Conservation (phyloP, 1,140 invertebrate species). For the Saccostrea glomerata region DNA sequence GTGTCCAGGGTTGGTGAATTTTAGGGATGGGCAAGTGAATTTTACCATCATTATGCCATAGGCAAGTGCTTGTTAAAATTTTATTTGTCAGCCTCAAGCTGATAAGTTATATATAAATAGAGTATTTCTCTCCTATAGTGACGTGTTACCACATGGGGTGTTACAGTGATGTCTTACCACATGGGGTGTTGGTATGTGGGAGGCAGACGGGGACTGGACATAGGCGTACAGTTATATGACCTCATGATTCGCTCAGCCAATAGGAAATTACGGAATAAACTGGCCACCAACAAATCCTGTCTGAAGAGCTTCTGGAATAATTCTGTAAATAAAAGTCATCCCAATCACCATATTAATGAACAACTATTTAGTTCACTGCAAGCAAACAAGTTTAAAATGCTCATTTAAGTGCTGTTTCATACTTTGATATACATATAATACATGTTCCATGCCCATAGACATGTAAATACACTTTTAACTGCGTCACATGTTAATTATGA, state of each 20-base stretch:
- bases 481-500: no score
- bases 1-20: no score
- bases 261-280: slow-evolving; percentile 97
- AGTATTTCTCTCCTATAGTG: not conserved
- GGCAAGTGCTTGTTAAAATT: no score
- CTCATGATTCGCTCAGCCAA: slow-evolving; percentile 97
- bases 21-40: no score
- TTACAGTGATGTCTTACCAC: slow-evolving; percentile 83
- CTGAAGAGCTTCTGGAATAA: slow-evolving; percentile 98
- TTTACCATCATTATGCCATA: no score
- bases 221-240: slow-evolving; percentile 96
- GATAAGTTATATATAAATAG: no score
- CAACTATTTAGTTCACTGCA: not conserved
- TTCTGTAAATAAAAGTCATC: slow-evolving; percentile 82
- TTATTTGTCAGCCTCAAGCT: no score
- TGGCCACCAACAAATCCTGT: slow-evolving; percentile 96
- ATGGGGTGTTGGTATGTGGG: slow-evolving; percentile 86
- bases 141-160: slow-evolving; percentile 83
- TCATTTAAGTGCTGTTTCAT: no score
- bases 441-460: no score
- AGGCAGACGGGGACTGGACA: slow-evolving; percentile 93
- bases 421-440: no score
- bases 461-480: no score
- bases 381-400: no score
- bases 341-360: not conserved